Conservation (phyloP, 2,797 vertebrate genomes). For the Psittacula echo region DNA sequence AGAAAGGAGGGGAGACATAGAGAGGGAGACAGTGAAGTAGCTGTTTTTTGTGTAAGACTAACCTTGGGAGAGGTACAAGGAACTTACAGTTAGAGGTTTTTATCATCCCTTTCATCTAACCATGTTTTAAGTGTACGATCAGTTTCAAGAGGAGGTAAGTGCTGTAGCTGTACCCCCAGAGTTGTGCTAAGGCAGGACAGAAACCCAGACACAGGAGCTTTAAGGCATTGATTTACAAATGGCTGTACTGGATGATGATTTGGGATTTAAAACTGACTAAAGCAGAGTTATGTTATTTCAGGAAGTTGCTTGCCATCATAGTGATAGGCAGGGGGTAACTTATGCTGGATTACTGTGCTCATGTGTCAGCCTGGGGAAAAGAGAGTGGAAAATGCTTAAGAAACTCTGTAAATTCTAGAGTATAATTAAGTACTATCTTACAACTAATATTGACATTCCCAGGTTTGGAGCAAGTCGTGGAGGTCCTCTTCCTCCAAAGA, state of each 20-base stretch:
- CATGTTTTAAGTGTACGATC: background rate
- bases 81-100: background rate
- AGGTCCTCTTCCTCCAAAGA: constrained; percentile 88
- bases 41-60: background rate
- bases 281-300: background rate
- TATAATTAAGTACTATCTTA: background rate
- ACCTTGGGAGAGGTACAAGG: background rate
- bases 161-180: background rate
- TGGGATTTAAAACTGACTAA: background rate
- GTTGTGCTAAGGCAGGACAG: background rate
- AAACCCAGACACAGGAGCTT: background rate
- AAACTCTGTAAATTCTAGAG: background rate
- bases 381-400: background rate
- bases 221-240: background rate
- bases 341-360: background rate
- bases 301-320: background rate
- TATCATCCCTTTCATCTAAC: background rate
- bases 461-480: constrained; percentile 74
- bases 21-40: background rate
- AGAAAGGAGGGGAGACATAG: background rate
- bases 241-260: background rate
- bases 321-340: background rate
- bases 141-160: background rate
- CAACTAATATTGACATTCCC: background rate
- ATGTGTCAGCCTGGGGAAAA: background rate